A percentile compares a stretch with the other conserved stretches of the same genome.
These are phyloP conservation scores for Epizoanthus fatuus DNA, from an alignment of 92 coral and sea anemone species.

Conservation along the genomic window DNA sequence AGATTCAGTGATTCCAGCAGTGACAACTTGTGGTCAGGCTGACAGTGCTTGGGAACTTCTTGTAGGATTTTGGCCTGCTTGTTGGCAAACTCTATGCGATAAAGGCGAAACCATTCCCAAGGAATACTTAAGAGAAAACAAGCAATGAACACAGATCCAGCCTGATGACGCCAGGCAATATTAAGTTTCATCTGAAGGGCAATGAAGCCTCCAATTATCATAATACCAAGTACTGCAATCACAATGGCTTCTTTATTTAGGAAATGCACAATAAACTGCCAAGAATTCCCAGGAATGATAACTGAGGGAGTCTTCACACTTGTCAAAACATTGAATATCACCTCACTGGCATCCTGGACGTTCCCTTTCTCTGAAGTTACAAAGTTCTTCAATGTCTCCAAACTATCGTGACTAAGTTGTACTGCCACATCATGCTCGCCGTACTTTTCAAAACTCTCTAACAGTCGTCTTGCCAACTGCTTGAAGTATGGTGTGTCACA, in stretches of 20 bases:
- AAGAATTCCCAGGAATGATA: conserved; percentile 15
- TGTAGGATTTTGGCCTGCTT: conserved; percentile 88
- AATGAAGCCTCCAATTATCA: conserved; percentile 46
- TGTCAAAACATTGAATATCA: conserved; percentile 47
- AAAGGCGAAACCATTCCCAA: conserved; percentile 95
- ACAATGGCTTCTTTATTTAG: conserved; percentile 62
- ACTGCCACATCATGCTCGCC: conserved; percentile 63
- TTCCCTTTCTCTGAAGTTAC: conserved; percentile 65
- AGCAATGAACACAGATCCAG: conserved; percentile 62
- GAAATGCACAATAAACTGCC: conserved; percentile 30
- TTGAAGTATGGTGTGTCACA: conserved; percentile 93
- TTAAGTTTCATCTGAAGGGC: conserved; percentile 70
- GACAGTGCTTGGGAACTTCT: conserved; percentile 74
- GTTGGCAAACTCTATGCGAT: conserved; percentile 87
- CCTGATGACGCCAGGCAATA: conserved; percentile 78
- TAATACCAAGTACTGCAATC: conserved; percentile 33
- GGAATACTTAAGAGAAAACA: conserved; percentile 89
- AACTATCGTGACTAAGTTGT: conserved; percentile 52
- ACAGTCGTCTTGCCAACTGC: conserved; percentile 69
- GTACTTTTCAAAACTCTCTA: conserved; percentile 63
- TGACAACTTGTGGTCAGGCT: conserved; percentile 73
- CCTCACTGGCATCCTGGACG: conserved; percentile 79
- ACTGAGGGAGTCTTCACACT: conserved; percentile 31
- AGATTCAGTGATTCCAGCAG: conserved; percentile 69
- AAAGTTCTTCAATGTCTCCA: conserved; percentile 69